These are phyloP conservation scores for Dascyllus trimaculatus DNA, from an alignment of 2,113 vertebrate species.

Conservation along the genomic window DNA sequence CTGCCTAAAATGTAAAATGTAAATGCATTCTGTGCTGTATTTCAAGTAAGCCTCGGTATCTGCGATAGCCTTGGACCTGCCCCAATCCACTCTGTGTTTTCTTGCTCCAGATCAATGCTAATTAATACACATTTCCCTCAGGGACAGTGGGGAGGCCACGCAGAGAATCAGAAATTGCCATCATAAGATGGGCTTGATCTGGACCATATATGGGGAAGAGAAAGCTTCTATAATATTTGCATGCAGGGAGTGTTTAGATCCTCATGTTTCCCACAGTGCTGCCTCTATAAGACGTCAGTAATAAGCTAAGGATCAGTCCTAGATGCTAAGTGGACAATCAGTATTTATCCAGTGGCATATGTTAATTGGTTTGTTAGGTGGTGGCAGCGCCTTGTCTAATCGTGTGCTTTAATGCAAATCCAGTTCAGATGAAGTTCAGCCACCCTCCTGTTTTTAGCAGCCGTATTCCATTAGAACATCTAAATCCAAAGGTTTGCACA, in stretches of 20 bases:
- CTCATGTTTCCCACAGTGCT: conserved; percentile 14
- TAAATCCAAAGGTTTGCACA: conserved; percentile 13
- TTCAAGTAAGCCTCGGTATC: conserved; percentile 51
- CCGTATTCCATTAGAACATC: conserved; percentile 22
- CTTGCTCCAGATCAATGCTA: conserved; percentile 76
- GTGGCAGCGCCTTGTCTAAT: conserved; percentile 10
- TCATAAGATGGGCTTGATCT: conserved; percentile 27
- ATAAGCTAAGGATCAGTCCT: conserved; percentile 2
- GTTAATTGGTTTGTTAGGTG: conserved; percentile 25
- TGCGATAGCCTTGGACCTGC: conserved; percentile 59
- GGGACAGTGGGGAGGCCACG: conserved; percentile 53
- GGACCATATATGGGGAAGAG: conserved; percentile 12
- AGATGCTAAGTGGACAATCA: conserved; percentile 15
- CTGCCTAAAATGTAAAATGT: conserved; percentile 44
- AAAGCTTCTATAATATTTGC: conserved; percentile 34
- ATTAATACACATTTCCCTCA: conserved; percentile 75
- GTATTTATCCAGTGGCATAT: conserved; percentile 9
- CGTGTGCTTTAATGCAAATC: conserved; percentile 31
- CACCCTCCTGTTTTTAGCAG: conserved; percentile 11
- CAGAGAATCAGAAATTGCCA: conserved; percentile 62
- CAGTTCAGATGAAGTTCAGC: conserved; percentile 43
- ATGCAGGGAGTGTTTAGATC: conserved; percentile 3
- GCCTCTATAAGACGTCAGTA: background rate
- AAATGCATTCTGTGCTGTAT: conserved; percentile 48
- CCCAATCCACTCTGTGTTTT: conserved; percentile 70